These are phyloP conservation scores for Zaprionus taronus DNA, from an alignment of 1,140 invertebrate genomes.

Conservation along the genomic window DNA sequence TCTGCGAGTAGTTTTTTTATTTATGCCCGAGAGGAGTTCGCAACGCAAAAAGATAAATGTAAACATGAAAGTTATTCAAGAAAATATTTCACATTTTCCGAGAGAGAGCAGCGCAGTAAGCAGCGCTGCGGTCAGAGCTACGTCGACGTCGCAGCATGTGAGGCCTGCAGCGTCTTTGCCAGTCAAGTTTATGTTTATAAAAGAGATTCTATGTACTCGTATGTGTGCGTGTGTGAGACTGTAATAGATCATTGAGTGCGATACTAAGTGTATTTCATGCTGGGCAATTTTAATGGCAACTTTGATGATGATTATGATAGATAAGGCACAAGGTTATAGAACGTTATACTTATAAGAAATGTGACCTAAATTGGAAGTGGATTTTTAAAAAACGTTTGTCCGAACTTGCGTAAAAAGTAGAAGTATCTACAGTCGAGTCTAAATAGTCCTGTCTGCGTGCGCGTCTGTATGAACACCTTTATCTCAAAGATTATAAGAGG, in stretches of 20 bases:
- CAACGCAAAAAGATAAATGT: background rate
- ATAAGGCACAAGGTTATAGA: too few relatives aligned
- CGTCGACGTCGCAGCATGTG: background rate
- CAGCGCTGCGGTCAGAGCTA: background rate
- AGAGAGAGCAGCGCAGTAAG: background rate
- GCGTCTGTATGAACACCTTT: background rate
- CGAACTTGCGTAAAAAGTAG: too few relatives aligned
- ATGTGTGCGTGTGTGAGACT: background rate
- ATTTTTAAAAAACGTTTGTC: too few relatives aligned
- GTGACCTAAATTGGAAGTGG: background rate
- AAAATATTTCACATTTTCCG: background rate
- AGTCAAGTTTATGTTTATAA: background rate
- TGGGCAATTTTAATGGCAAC: background rate
- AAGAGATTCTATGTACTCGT: background rate
- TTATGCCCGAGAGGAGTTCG: background rate
- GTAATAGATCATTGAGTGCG: background rate
- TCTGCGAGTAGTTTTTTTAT: background rate
- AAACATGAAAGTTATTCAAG: constrained; percentile 1
- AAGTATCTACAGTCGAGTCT: too few relatives aligned
- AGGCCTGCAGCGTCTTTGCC: constrained; percentile 1
- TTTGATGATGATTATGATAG: background rate
- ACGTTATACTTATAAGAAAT: background rate
- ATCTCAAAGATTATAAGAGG: background rate
- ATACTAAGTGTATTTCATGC: background rate
- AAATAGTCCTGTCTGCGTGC: too few relatives aligned